These are phyloP conservation scores for Habropoda laboriosa DNA, from an alignment of 1,140 invertebrate genomes.

Conservation along the genomic window DNA sequence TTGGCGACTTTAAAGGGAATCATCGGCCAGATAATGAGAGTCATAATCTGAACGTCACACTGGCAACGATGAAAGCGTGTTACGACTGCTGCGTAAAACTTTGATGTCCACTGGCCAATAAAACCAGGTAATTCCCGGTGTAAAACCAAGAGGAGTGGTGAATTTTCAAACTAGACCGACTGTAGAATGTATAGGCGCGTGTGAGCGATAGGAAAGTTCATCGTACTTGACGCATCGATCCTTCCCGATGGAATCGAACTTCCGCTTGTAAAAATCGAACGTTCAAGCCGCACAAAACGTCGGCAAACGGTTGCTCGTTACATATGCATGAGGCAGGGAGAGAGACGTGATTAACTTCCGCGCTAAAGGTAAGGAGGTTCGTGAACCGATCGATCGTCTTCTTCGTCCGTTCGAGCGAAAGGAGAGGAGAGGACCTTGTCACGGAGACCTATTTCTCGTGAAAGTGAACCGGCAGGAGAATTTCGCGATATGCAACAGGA, in stretches of 20 bases:
- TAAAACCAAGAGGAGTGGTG: neutral
- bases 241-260: no score
- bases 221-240: no score
- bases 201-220: no score
- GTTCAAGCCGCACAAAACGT: neutral
- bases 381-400: neutral
- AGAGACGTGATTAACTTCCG: neutral
- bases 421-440: neutral
- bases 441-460: conserved; percentile 7
- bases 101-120: neutral
- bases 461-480: neutral
- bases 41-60: neutral
- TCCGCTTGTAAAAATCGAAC: neutral
- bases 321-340: conserved; percentile 7
- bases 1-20: neutral
- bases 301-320: neutral
- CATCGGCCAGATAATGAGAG: neutral
- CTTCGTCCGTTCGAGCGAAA: no score
- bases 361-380: neutral
- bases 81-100: conserved; percentile 9
- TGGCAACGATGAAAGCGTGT: neutral
- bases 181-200: no score
- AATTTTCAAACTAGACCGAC: neutral
- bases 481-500: neutral
- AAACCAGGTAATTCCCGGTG: neutral